A percentile compares a stretch with the other conserved stretches of the same genome.
These are phyloP conservation scores for Sesamia inferens DNA, from an alignment of 2,888 invertebrate genomes.

Conservation along the genomic window DNA sequence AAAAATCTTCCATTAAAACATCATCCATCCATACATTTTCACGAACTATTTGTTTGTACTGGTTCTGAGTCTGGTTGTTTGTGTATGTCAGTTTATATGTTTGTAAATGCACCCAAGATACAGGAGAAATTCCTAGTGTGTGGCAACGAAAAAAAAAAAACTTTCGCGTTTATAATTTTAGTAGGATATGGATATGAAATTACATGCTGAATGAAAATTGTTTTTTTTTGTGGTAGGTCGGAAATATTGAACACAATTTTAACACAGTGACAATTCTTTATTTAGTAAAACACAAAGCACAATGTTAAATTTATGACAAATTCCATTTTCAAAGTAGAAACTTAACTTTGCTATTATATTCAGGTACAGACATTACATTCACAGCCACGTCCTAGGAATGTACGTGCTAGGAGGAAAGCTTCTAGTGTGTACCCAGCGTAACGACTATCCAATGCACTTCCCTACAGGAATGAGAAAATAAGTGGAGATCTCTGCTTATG, in stretches of 20 bases:
- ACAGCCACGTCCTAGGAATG: conserved; percentile 45
- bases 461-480: conserved; percentile 63
- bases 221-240: too few relatives aligned
- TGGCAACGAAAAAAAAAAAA: too few relatives aligned
- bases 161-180: too few relatives aligned
- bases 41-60: too few relatives aligned
- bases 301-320: conserved; percentile 31
- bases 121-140: too few relatives aligned
- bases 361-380: conserved; percentile 44
- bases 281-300: background rate
- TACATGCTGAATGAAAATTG: background rate
- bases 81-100: too few relatives aligned
- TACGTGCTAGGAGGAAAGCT: conserved; percentile 26
- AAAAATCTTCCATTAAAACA: too few relatives aligned
- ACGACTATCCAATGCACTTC: conserved; percentile 46
- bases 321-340: conserved; percentile 34
- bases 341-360: conserved; percentile 36
- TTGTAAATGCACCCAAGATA: too few relatives aligned
- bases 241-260: background rate
- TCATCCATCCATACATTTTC: too few relatives aligned
- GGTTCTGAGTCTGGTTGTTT: too few relatives aligned
- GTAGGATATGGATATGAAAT: background rate
- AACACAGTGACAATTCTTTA: background rate
- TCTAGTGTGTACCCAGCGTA: conserved; percentile 38
- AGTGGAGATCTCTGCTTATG: conserved; percentile 10